Conservation (phyloP, 2,797 vertebrate species). For the Hydrophis major region DNA sequence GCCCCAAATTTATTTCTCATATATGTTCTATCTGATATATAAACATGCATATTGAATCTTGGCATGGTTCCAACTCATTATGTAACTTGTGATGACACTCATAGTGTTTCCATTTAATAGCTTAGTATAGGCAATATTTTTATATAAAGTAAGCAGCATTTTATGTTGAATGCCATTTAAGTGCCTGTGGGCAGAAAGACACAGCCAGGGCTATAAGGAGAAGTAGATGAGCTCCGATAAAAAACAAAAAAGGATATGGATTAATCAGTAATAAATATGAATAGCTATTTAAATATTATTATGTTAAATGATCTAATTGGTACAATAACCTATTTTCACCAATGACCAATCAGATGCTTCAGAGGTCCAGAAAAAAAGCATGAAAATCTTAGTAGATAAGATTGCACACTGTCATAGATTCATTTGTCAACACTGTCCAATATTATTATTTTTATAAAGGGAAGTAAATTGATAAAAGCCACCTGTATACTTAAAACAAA, state of each 20-base stretch:
- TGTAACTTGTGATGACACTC: background rate
- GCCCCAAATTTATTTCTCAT: background rate
- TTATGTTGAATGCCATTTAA: background rate
- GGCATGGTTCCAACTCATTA: background rate
- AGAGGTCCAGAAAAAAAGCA: background rate
- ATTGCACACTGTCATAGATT: background rate
- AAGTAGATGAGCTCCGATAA: background rate
- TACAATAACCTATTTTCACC: background rate
- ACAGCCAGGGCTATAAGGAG: background rate
- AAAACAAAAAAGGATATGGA: background rate
- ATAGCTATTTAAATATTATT: background rate
- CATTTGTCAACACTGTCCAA: background rate
- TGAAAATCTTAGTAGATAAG: background rate
- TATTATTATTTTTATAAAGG: background rate
- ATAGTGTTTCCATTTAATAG: background rate
- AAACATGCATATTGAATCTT: background rate
- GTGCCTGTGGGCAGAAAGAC: background rate
- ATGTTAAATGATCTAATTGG: background rate
- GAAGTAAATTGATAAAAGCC: background rate
- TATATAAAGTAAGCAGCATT: background rate
- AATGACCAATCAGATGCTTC: background rate
- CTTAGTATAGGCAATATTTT: background rate
- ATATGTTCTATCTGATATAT: background rate
- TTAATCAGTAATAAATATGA: background rate
- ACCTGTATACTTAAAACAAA: background rate